Base-by-base conservation (phyloP, 64 coral and sea anemone genomes). In the Porites lutea region DNA sequence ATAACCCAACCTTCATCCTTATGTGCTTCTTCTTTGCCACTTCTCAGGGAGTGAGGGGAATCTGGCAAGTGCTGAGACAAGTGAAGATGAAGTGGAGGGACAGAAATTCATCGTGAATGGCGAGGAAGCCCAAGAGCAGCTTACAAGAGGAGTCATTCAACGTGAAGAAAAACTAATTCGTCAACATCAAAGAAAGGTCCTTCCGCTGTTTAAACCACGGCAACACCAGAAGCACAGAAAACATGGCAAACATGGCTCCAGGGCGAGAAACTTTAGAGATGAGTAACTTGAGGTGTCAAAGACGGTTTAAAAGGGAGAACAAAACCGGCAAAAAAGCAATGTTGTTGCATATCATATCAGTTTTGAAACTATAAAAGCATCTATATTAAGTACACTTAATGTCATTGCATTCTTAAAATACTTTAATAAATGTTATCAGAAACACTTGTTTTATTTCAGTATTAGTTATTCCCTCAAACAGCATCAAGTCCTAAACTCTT, bases 31-130 rank as follows among this genome's bases (percentile, higher is more conserved):
- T 59, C 46, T 11, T 37, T 59, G 5, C 74, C 62, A 4, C 54
- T 53, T 19, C 27, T 37, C 21, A 74, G 79, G 60, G 37, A 46
- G 70, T 63, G 82, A 82, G 52, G 77, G 48, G 73, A 94, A 83
- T 54, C 82, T 52, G 65, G 75, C 13, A 69, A 9, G 9, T n/a
- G 72, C 79, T 48, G 22, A 62, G 16, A 83, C 3, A 47, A 19
- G 6, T 74, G 20, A 71, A 52, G 69, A 54, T 75, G 44, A 84
- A 12, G 14, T n/a, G 5, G 59, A 88, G 59, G 16, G 77, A 16
- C 19, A 70, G 2, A 81, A 84, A 58, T 94, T 89, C 53, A 71
- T 94, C 65, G 87, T 95, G 13, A 77, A 91, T 57, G 93, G 88
- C 20, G 59, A 91, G 47, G 68, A 95, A 72, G 93, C 93, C 2